phyloP scores from a whole-genome alignment of 2,113 vertebrate species.

The Rousettus leschenaultii region DNA sequence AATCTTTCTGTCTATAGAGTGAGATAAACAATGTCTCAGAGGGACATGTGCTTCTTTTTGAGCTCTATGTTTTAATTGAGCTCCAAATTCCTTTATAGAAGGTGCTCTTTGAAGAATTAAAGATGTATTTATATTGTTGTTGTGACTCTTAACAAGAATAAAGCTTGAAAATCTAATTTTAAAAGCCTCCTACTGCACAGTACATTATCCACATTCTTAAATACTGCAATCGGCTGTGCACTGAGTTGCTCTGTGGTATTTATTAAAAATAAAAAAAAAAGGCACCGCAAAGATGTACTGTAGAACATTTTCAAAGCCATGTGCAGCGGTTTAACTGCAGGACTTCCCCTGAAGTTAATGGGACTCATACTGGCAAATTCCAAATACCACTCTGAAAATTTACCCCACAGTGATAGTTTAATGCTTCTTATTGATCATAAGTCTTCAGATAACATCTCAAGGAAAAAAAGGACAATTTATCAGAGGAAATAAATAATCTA shows the following conservation, averaged over 20 bases:
- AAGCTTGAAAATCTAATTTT: conserved; percentile 66
- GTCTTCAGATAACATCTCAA: conserved; percentile 62
- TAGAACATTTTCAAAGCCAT: conserved; percentile 37
- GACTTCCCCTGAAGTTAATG: conserved; percentile 58
- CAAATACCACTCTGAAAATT: conserved; percentile 63
- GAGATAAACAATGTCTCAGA: conserved; percentile 48
- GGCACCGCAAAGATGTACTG: neutral
- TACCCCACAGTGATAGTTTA: conserved; percentile 67
- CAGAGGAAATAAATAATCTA: conserved; percentile 55
- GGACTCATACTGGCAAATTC: conserved; percentile 62
- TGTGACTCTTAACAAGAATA: conserved; percentile 52
- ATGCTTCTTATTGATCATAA: conserved; percentile 52
- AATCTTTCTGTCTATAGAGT: neutral
- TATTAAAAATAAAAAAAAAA: conserved; percentile 41
- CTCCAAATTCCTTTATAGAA: conserved; percentile 39
- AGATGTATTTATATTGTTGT: conserved; percentile 48
- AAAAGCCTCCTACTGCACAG: conserved; percentile 49
- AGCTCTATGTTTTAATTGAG: conserved; percentile 18
- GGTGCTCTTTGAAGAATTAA: conserved; percentile 55
- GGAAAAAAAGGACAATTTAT: conserved; percentile 40
- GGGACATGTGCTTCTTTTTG: neutral
- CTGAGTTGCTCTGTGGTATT: conserved; percentile 30
- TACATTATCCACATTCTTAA: conserved; percentile 61
- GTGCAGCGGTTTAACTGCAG: conserved; percentile 37
- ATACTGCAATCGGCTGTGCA: conserved; percentile 49